Evolutionary conservation across 2,797 vertebrate genomes (phyloP).

Genomic region (Trematomus bernacchii): DNA sequence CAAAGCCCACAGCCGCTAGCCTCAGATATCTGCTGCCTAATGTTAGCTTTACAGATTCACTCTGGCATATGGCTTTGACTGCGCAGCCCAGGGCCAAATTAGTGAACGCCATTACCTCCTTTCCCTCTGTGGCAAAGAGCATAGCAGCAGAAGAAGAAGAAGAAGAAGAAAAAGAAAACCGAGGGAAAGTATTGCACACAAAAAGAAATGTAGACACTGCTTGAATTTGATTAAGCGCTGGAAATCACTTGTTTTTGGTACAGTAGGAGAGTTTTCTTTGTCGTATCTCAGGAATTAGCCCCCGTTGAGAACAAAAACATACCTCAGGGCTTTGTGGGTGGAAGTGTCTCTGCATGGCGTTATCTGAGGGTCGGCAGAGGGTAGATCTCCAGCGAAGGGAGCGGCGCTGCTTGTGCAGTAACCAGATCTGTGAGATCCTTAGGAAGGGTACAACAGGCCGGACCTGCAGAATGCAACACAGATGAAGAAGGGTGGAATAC

Average conservation of each 20-base stretch:
- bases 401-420: conserved; percentile 64
- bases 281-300: conserved; percentile 5
- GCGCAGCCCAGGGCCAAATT: conserved; percentile 77
- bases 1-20: conserved; percentile 79
- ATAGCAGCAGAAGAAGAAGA: conserved; percentile 1
- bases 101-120: conserved; percentile 78
- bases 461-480: conserved; percentile 54
- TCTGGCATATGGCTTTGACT: conserved; percentile 82
- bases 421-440: conserved; percentile 63
- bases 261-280: not conserved
- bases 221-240: conserved; percentile 16
- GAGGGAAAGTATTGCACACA: conserved; percentile 26
- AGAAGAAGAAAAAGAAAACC: conserved; percentile 11
- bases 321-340: not conserved
- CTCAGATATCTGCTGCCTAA: conserved; percentile 82
- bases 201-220: conserved; percentile 11
- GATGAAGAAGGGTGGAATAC: conserved; percentile 63
- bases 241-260: conserved; percentile 22
- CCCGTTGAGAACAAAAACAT: conserved; percentile 53
- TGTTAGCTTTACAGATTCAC: conserved; percentile 85
- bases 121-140: conserved; percentile 73
- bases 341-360: conserved; percentile 29
- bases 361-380: conserved; percentile 38
- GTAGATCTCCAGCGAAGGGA: conserved; percentile 54
- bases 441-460: conserved; percentile 34